A percentile compares a stretch with the other conserved stretches of the same genome.
These are phyloP conservation scores for Tachysurus vachellii DNA, from an alignment of 2,113 vertebrate species.

Conservation along the genomic window DNA sequence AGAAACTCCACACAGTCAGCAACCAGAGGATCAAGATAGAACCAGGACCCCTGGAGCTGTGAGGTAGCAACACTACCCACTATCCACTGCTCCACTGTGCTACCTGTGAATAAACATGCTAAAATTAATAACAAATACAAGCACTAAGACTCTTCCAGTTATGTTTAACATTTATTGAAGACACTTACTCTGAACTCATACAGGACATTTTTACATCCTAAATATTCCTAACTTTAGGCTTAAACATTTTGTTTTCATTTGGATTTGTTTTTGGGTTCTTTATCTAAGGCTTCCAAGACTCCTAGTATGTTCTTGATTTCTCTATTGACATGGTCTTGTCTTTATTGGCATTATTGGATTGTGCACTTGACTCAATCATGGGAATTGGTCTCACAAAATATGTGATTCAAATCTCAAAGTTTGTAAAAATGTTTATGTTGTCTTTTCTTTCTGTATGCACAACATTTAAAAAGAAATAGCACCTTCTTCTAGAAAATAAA, in stretches of 20 bases:
- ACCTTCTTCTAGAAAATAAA: neutral
- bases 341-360: neutral
- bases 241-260: neutral
- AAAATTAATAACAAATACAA: neutral
- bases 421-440: neutral
- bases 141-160: neutral
- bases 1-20: neutral
- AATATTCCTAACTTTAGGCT: neutral
- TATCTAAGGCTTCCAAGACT: neutral
- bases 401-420: neutral
- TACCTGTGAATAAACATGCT: neutral
- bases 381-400: neutral
- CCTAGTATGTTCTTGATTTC: neutral
- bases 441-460: neutral
- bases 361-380: neutral
- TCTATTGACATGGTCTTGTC: neutral
- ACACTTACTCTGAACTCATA: neutral
- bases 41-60: neutral
- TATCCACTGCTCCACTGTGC: neutral
- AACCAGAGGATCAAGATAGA: conserved; percentile 1
- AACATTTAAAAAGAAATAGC: neutral
- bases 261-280: neutral
- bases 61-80: neutral
- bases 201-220: neutral
- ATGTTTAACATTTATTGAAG: no score